These are phyloP conservation scores for Eristalinus aeneus DNA, from an alignment of 2,888 invertebrate species.

Conservation along the genomic window DNA sequence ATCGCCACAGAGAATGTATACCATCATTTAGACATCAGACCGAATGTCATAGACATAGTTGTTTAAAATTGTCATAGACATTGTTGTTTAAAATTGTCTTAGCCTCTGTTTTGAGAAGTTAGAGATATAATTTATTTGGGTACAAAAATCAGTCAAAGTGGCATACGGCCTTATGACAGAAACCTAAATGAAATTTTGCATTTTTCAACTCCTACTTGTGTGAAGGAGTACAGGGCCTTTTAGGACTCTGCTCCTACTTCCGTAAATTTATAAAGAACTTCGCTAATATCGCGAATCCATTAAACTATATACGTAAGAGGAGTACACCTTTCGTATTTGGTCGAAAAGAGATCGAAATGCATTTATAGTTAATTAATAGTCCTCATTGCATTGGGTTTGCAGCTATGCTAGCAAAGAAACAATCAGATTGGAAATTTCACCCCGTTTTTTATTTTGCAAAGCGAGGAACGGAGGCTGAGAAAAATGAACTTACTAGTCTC, in stretches of 20 bases:
- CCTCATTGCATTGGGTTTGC: conserved; percentile 59
- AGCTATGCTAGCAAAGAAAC: conserved; percentile 61
- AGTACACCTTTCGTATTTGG: not conserved
- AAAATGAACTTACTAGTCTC: too few relatives aligned
- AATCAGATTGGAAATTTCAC: conserved; percentile 40
- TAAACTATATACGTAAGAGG: not conserved
- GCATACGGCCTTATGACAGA: not conserved
- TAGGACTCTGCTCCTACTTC: conserved; percentile 40
- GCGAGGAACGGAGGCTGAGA: conserved; percentile 72
- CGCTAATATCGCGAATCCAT: not conserved
- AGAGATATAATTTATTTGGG: conserved; percentile 22
- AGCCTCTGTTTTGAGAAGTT: not conserved
- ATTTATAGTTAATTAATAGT: not conserved
- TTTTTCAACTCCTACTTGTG: not conserved
- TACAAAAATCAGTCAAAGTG: not conserved
- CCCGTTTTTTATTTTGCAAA: conserved; percentile 74
- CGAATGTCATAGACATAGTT: not conserved
- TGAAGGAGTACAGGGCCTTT: conserved; percentile 68
- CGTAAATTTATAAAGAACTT: conserved; percentile 73
- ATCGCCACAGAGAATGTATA: conserved; percentile 18
- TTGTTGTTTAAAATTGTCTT: too few relatives aligned
- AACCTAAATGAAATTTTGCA: not conserved
- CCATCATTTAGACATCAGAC: conserved; percentile 11
- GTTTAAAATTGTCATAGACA: too few relatives aligned
- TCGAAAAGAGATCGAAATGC: not conserved